A percentile compares a stretch with the other conserved stretches of the same genome.
phyloP scores from a whole-genome alignment of 2,888 invertebrate genomes.

The Conomelus anceps region DNA sequence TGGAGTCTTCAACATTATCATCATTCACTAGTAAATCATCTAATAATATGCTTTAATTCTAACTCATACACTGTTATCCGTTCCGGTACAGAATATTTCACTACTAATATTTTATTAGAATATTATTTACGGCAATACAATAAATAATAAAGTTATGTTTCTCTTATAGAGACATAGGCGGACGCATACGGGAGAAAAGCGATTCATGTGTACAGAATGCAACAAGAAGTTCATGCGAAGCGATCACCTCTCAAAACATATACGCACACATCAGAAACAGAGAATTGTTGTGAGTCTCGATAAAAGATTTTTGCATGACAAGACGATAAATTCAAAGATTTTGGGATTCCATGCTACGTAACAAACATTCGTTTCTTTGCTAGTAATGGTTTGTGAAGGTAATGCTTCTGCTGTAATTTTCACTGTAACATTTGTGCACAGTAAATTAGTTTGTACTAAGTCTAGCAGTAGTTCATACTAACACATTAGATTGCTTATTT shows the following conservation, averaged over 20 bases:
- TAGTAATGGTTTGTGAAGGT: not conserved
- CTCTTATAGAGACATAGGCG: slow-evolving; percentile 65
- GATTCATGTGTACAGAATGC: slow-evolving; percentile 83
- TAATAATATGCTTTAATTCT: no score
- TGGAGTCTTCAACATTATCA: no score
- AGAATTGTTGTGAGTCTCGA: slow-evolving; percentile 24
- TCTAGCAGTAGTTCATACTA: no score
- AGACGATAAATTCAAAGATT: not conserved
- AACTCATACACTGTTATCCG: no score
- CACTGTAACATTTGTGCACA: no score
- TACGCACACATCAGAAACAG: slow-evolving; percentile 75
- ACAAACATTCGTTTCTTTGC: not conserved
- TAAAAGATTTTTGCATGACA: not conserved
- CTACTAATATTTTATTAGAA: not conserved
- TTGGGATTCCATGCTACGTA: not conserved
- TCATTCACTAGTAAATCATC: no score
- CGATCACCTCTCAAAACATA: slow-evolving; percentile 85
- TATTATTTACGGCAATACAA: not conserved
- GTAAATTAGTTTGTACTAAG: no score
- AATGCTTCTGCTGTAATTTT: not conserved
- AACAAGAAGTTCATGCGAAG: slow-evolving; percentile 88
- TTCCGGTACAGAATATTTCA: no score
- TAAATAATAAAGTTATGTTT: not conserved
- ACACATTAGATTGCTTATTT: no score
- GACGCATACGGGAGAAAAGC: slow-evolving; percentile 88